A percentile compares a stretch with the other conserved stretches of the same genome.
Evolutionary conservation across 2,113 vertebrate species (phyloP).

Genomic region (Vulpes ferrilata): DNA sequence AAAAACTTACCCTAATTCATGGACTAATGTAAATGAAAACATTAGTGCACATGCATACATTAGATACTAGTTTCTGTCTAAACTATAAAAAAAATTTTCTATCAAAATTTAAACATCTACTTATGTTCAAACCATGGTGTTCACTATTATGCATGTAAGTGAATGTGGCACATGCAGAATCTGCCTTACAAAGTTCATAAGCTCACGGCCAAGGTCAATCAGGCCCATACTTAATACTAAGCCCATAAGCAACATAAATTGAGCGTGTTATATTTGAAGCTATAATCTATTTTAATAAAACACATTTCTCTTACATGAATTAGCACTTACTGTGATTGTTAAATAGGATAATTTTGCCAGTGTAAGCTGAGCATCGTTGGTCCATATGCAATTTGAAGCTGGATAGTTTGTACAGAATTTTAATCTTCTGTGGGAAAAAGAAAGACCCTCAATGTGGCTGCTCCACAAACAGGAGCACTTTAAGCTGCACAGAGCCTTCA

Average conservation of each 20-base stretch:
- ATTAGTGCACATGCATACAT: not conserved
- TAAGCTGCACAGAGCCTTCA: fast-evolving
- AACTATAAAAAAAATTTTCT: not conserved
- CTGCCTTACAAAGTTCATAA: not conserved
- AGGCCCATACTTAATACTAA: not conserved
- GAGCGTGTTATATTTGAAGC: not conserved
- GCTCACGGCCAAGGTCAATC: not conserved
- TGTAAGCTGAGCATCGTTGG: not conserved
- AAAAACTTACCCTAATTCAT: not conserved
- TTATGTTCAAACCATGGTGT: not conserved
- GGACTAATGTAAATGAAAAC: not conserved
- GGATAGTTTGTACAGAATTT: not conserved
- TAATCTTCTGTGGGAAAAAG: not conserved
- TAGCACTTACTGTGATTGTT: not conserved
- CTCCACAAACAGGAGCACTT: not conserved
- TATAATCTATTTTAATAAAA: not conserved
- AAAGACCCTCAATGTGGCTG: not conserved
- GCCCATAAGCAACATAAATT: not conserved
- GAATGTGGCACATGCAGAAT: not conserved
- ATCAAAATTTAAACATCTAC: not conserved
- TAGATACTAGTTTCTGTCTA: not conserved
- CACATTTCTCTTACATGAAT: not conserved
- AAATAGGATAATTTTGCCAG: not conserved
- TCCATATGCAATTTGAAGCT: not conserved
- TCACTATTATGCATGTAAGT: no score